Evolutionary conservation across 2,888 invertebrate species (phyloP).

Genomic region (Eucera pruinosa): DNA sequence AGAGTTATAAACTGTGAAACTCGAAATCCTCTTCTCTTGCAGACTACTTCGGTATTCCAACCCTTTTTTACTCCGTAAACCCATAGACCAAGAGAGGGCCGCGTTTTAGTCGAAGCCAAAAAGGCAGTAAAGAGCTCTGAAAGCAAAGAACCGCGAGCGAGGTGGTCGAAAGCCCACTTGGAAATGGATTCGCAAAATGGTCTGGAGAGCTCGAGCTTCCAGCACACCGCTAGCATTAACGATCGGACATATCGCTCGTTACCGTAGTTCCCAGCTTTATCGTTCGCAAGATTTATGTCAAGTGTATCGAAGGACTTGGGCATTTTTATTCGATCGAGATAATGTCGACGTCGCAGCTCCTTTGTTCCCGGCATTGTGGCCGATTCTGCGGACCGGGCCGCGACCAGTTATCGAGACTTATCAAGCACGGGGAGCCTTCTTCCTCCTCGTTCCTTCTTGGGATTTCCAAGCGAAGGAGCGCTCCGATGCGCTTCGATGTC

Average conservation of each 20-base stretch:
- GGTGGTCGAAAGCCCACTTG: not conserved
- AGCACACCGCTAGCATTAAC: slow-evolving; percentile 54
- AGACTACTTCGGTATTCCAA: no score
- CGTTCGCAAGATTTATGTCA: slow-evolving; percentile 70
- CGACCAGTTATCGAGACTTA: slow-evolving; percentile 54
- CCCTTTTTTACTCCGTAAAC: no score
- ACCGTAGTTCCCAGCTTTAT: slow-evolving; percentile 60
- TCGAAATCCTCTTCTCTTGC: no score
- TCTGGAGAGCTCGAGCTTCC: not conserved
- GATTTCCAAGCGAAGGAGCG: slow-evolving; percentile 15
- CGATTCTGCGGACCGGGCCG: slow-evolving; percentile 48
- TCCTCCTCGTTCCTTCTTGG: slow-evolving; percentile 15
- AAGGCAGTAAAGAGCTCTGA: not conserved
- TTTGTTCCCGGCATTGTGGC: slow-evolving; percentile 58
- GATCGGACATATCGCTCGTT: slow-evolving; percentile 66
- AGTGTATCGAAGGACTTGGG: slow-evolving; percentile 63
- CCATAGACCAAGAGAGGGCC: not conserved
- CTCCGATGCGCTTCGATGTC: slow-evolving; percentile 26
- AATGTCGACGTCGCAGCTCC: slow-evolving; percentile 62
- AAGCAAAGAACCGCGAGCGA: not conserved
- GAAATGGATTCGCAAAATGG: slow-evolving; percentile 45
- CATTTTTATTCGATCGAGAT: slow-evolving; percentile 73
- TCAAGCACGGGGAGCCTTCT: slow-evolving; percentile 10
- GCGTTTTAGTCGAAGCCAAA: slow-evolving; percentile 9
- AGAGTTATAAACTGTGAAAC: not conserved